A percentile compares a stretch with the other conserved stretches of the same genome.
These are phyloP conservation scores for Paguma larvata DNA, from an alignment of 2,797 vertebrate species.

Conservation along the genomic window DNA sequence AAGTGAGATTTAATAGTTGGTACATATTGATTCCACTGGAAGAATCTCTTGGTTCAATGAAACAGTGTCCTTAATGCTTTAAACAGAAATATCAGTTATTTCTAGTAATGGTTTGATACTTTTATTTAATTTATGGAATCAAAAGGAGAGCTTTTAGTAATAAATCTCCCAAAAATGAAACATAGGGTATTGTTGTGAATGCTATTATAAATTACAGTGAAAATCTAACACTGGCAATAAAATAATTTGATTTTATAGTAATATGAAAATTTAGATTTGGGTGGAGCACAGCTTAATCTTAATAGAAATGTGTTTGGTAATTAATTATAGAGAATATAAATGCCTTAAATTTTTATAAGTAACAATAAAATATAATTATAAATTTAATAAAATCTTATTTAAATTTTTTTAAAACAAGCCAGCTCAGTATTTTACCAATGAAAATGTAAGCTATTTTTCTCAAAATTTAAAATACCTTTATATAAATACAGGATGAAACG, in stretches of 20 bases:
- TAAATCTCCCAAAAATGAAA: conserved; percentile 2
- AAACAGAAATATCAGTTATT: neutral
- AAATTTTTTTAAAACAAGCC: neutral
- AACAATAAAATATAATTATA: neutral
- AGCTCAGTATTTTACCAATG: neutral
- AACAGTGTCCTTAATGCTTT: neutral
- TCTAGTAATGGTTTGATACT: neutral
- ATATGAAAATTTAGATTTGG: neutral
- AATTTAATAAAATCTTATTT: neutral
- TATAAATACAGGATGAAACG: neutral
- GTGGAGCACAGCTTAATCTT: neutral
- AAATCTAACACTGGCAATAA: neutral
- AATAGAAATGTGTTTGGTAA: neutral
- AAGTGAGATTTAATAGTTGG: neutral
- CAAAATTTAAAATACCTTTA: neutral
- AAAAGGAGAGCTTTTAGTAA: neutral
- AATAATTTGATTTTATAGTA: conserved; percentile 4
- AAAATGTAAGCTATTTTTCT: neutral
- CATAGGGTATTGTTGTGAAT: neutral
- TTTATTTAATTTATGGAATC: conserved; percentile 7
- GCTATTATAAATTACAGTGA: conserved; percentile 2
- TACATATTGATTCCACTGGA: neutral
- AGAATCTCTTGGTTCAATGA: neutral
- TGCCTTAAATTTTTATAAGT: neutral
- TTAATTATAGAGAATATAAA: neutral